Base-by-base conservation (phyloP, 2,113 vertebrate genomes). In the Leiothrix lutea region DNA sequence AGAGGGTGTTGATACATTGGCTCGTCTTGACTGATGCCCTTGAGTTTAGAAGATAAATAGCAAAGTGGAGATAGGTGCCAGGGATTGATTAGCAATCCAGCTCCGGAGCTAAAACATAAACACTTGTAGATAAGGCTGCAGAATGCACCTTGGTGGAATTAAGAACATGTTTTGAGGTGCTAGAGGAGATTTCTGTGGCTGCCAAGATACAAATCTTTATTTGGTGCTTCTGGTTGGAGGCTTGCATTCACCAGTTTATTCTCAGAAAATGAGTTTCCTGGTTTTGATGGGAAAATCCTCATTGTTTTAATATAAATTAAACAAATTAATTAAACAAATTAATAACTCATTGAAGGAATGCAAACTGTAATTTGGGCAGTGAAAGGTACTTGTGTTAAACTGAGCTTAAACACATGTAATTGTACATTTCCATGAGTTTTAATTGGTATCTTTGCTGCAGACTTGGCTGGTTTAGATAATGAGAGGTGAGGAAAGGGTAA, bases 21-120 rank as follows among this genome's bases (percentile, higher is more conserved):
- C 95, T 97, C 85, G 71, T 97, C 80, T 48, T 96, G 94, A 94
- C 70, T 96, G 96, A 97, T 98, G 95, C 74, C 96, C 95, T 97
- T 97, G 97, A 86, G 84, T 93, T 80, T 12, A 51, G 66, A 90
- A 64, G 95, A 96, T 90, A 97, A 97, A 95, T 95, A 96, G 92
- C 64, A 88, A 97, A 94, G 90, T 48, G 95, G 93, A 95, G 94
- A 87, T 64, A 78, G 88, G 77, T 95, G 97, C 95, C 91, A 96
- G 86, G 78, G 94, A 97, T 92, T 97, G 97, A 98, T 97, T 93
- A 97, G 92, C 70, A 81, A n/a, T 92, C 80, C 77, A 87, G 28
- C 54, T 97, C 80, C 62, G 33, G 75, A 96, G 89, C 26, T 38
- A 94, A 93, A 92, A 91, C 50, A 16, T 86, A 95, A 95, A 86